Conservation (phyloP, 2,113 vertebrate genomes). For the Myiozetetes cayanensis region DNA sequence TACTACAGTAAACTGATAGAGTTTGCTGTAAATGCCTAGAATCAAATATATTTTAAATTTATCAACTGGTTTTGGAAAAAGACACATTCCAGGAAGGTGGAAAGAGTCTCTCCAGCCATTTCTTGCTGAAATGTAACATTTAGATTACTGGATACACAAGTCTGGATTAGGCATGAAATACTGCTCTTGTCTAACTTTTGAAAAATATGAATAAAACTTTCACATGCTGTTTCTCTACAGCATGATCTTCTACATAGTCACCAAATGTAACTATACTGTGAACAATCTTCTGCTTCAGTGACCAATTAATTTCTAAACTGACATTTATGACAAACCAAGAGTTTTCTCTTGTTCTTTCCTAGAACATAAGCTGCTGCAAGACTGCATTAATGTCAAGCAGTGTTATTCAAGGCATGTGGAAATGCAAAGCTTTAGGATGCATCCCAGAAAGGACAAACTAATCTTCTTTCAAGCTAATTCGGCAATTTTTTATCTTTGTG, state of each 20-base stretch:
- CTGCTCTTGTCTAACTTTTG: neutral
- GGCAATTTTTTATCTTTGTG: neutral
- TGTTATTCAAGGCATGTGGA: constrained; percentile 37
- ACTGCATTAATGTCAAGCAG: constrained; percentile 43
- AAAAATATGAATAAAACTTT: neutral
- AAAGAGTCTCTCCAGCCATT: neutral
- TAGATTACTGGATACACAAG: neutral
- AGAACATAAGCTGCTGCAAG: constrained; percentile 42
- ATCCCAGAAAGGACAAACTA: constrained; percentile 20
- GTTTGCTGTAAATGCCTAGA: neutral
- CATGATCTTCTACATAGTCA: neutral
- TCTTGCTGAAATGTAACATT: neutral
- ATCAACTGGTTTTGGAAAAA: neutral
- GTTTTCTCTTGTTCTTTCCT: constrained; percentile 25
- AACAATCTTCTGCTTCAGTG: constrained; percentile 12
- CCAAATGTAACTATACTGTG: neutral
- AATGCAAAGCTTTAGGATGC: constrained; percentile 24
- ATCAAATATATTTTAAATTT: neutral
- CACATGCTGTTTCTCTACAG: neutral
- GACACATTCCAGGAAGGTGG: neutral
- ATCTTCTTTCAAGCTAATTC: constrained; percentile 42
- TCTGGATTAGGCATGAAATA: neutral
- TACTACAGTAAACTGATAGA: neutral
- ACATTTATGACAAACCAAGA: constrained; percentile 28
- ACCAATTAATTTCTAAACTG: constrained; percentile 34